phyloP scores from a whole-genome alignment of 1,140 invertebrate species.

The Drosophila bocki region DNA sequence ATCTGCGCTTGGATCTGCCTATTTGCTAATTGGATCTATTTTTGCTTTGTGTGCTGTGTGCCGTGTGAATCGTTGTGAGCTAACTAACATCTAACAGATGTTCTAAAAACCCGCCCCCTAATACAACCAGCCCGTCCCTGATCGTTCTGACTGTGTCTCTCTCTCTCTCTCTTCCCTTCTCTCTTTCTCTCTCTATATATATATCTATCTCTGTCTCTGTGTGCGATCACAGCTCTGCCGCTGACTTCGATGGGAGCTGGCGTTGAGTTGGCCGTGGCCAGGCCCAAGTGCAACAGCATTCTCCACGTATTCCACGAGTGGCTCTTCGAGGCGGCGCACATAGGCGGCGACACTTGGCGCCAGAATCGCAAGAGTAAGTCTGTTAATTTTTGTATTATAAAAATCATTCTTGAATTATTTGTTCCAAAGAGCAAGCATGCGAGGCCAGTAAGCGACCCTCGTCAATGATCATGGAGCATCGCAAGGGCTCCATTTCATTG shows the following conservation, averaged over 20 bases:
- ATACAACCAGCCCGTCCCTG: background rate
- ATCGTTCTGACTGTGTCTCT: background rate
- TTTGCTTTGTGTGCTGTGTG: slow-evolving; percentile 40
- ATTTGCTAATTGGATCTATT: slow-evolving; percentile 16
- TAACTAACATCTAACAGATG: slow-evolving; percentile 53
- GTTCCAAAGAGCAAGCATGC: slow-evolving; percentile 71
- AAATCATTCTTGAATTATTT: background rate
- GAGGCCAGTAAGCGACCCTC: slow-evolving; percentile 84
- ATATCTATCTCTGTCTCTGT: background rate
- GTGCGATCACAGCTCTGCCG: slow-evolving; percentile 67
- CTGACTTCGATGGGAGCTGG: slow-evolving; percentile 86
- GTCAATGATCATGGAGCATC: slow-evolving; percentile 85
- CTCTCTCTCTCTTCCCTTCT: slow-evolving; percentile 3
- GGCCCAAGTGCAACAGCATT: slow-evolving; percentile 97
- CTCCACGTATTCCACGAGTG: slow-evolving; percentile 98
- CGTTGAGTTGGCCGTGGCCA: slow-evolving; percentile 89
- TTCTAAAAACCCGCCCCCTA: slow-evolving; percentile 30
- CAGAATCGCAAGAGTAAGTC: slow-evolving; percentile 86
- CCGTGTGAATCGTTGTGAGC: slow-evolving; percentile 51
- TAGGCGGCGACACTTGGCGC: slow-evolving; percentile 90
- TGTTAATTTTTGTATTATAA: too few species aligned
- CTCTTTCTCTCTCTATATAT: background rate
- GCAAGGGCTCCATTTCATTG: slow-evolving; percentile 83
- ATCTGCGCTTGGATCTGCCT: slow-evolving; percentile 6
- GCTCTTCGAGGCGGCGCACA: slow-evolving; percentile 97